phyloP scores from a whole-genome alignment of 2,888 invertebrate species.

The Timandra comae region DNA sequence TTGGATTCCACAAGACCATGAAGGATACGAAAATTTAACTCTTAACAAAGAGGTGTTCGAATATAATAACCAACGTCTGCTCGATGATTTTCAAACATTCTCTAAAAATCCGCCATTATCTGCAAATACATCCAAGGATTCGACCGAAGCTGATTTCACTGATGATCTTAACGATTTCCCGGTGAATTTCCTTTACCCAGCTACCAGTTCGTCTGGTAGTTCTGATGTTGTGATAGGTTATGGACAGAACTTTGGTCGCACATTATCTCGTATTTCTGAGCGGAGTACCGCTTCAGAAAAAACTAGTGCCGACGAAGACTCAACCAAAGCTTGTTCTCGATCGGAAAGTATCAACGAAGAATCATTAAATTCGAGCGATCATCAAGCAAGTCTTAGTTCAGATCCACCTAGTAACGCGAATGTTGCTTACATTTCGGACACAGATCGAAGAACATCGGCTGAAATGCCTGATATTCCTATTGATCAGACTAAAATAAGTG shows the following conservation, averaged over 20 bases:
- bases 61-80: conserved; percentile 57
- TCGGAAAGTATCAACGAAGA: conserved; percentile 91
- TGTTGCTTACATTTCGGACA: conserved; percentile 85
- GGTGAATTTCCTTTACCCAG: conserved; percentile 84
- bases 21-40: conserved; percentile 76
- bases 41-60: conserved; percentile 68
- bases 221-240: conserved; percentile 84
- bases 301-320: conserved; percentile 90
- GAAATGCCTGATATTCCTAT: conserved; percentile 91
- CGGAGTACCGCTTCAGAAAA: conserved; percentile 92
- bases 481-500: conserved; percentile 79
- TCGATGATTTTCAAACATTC: conserved; percentile 72
- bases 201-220: conserved; percentile 66
- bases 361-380: conserved; percentile 88
- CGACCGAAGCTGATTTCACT: conserved; percentile 81
- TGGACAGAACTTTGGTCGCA: conserved; percentile 85
- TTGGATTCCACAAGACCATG: conserved; percentile 86
- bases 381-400: conserved; percentile 89
- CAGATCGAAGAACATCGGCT: conserved; percentile 87
- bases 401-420: conserved; percentile 87
- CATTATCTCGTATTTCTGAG: conserved; percentile 90
- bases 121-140: conserved; percentile 70
- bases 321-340: conserved; percentile 89
- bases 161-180: conserved; percentile 87
- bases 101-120: conserved; percentile 69